Evolutionary conservation across 2,888 invertebrate genomes (phyloP), one percentile per base, ranked within the genome.

Genomic region (Drosophila gaucha): DNA sequence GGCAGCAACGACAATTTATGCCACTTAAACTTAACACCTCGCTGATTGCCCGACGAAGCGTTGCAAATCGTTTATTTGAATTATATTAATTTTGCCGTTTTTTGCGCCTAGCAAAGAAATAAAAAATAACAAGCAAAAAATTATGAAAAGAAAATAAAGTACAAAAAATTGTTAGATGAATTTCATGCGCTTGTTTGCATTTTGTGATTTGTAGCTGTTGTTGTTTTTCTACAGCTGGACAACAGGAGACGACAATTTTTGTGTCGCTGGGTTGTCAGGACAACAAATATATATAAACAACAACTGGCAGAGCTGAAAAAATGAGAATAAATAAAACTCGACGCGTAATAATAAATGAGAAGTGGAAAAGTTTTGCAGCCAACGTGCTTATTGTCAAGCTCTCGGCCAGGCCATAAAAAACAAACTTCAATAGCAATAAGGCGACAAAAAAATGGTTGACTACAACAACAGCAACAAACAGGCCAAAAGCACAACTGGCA

Each of bases 381-480:
- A 67, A 69, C 88, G 82, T 87, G 86, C 88, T 85, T 86, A 88
- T 88, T 85, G 84, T 88, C 84, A 83, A 87, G 82, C 88, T 30
- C 46, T 79, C 74, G 84, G 74, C 69, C 80, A 66, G 83, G 79
- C 83, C 88, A 79, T 84, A 84, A 84, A 84, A 87, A 88, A 88
- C 83, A 67, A 88, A 88, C 83, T 88, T 83, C 88, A 87, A 83
- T 88, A 76, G 88, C 88, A 87, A 82, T 86, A 83, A 83, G 88
- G 83, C 83, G 87, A 80, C 78, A 78, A 78, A 75, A 85, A 83
- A 10, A 41, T 64, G 75, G 39, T 20, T 50, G 36, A 38, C 39
- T 49, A 33, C 30, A 52, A 31, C 28, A 67, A 67, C 39, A 71
- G 60, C 41, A 59, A 44, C 44, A 52, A 71, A 65, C 72, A 62